Base-by-base conservation (phyloP, 2,113 vertebrate genomes). In the Elgaria multicarinata region DNA sequence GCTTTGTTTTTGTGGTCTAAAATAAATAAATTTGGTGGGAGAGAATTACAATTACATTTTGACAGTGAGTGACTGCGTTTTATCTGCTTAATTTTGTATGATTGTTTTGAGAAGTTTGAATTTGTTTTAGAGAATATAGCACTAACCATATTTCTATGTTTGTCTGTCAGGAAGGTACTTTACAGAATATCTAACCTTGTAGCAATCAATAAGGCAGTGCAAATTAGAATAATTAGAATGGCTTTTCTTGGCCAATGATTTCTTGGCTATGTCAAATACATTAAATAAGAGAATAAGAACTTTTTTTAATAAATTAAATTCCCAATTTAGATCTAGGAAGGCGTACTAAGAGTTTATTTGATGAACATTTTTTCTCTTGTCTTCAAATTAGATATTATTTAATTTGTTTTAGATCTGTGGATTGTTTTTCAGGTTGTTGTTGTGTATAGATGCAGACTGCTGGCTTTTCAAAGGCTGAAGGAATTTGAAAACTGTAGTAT, bases 81-180 rank as follows among this genome's bases (percentile, higher is more conserved):
- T 71, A 83, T 84, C 89, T 77, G 14, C 84, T 96, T 80, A 58
- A 82, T 94, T 85, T 28, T 80, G 71, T 82, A 71, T 90, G 91
- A 75, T 90, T 77, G n/a, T 91, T 95, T 83, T 55, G 81, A 83
- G 92, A 77, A 93, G 83, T 94, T 89, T 84, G 83, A 77, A 71
- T 93, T 95, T 92, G 85, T 94, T 95, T 94, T 85, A 89, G 76
- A 83, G 90, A 53, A 53, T 64, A 80, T 66, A 91, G 88, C 82
- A 92, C 31, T 90, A 93, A 81, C 46, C 82, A 94, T 92, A 80
- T 86, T 90, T 94, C 86, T 88, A 79, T 93, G 94, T 93, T 22
- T 92, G 86, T 87, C 91, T 94, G 89, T 94, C 87, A 95, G 83
- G 91, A 91, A 95, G 91, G 84, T 90, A 90, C 86, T 50, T n/a